Base-by-base conservation (phyloP, 2,797 vertebrate genomes). In the Cryptoprocta ferox region DNA sequence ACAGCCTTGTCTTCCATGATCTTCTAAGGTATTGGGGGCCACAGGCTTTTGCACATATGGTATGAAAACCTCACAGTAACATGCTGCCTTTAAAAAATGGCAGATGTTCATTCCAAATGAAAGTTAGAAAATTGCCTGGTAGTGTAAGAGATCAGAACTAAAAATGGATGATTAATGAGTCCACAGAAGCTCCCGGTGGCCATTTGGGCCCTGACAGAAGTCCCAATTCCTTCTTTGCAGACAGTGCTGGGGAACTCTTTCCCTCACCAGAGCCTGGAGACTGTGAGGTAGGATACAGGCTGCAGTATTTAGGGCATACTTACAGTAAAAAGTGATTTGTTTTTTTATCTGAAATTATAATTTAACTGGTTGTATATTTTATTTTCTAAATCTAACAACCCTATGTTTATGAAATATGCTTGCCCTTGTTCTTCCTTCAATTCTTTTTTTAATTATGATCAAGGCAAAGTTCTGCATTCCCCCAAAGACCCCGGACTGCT, bases 311-410 rank as follows among this genome's bases (percentile, higher is more conserved):
- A 83, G 76, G 35, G 79, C 7, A 91, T 56, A 28, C 42, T 83
- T 91, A 50, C 2, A 48, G 65, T 61, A 32, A 80, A 95, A 94
- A 35, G 70, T 70, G 39, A 81, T 79, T 86, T 66, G 5, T 81
- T 96, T 18, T 18, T 82, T 93, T 82, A 96, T 50, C 59, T 89
- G 89, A 93, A 89, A 85, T 94, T 95, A 16, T 92, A 6, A 89
- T 83, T 91, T 87, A 96, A 90, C 32, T 56, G 59, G 35, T 42
- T 42, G 16, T 86, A 3, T 79, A 59, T 95, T 93, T 95, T 93
- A 61, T 53, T 93, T 93, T 84, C 61, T 78, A 94, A 95, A n/a
- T 81, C 32, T 86, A 92, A 75, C 10, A 85, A 48, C 50, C 19
- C 28, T 39, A 3, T 83, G 53, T 94, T 92, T 56, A 15, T 91